Evolutionary conservation across 2,888 invertebrate genomes (phyloP).

Genomic region (Macroteleia sp.): DNA sequence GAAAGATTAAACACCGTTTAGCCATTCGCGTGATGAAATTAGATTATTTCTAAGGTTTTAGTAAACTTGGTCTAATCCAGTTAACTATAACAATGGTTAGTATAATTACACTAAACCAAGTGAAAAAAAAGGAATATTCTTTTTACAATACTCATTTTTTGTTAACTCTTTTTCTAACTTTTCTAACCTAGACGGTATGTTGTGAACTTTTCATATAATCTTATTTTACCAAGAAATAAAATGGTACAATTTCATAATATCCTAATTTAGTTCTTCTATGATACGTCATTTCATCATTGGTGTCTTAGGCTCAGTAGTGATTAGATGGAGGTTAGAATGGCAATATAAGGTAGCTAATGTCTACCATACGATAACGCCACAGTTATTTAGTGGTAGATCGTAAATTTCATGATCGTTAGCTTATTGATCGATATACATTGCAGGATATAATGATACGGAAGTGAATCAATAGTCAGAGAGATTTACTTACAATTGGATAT

Average conservation of each 20-base stretch:
- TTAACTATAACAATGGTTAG: slow-evolving; percentile 1
- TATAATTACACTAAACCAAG: neutral
- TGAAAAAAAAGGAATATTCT: no score
- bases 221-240: neutral
- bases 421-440: slow-evolving; percentile 15
- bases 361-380: neutral
- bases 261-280: no score
- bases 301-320: neutral
- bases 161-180: no score
- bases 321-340: neutral
- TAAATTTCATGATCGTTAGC: slow-evolving; percentile 10
- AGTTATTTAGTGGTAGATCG: neutral
- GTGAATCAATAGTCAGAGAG: slow-evolving; percentile 7
- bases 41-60: neutral
- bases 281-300: no score
- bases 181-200: no score
- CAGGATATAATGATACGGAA: neutral
- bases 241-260: neutral
- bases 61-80: neutral
- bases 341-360: neutral
- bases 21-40: slow-evolving; percentile 11
- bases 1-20: slow-evolving; percentile 21
- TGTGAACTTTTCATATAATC: no score
- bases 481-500: neutral
- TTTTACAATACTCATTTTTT: no score